Base-by-base conservation (phyloP, 2,113 vertebrate species). In the Actenoides hombroni region DNA sequence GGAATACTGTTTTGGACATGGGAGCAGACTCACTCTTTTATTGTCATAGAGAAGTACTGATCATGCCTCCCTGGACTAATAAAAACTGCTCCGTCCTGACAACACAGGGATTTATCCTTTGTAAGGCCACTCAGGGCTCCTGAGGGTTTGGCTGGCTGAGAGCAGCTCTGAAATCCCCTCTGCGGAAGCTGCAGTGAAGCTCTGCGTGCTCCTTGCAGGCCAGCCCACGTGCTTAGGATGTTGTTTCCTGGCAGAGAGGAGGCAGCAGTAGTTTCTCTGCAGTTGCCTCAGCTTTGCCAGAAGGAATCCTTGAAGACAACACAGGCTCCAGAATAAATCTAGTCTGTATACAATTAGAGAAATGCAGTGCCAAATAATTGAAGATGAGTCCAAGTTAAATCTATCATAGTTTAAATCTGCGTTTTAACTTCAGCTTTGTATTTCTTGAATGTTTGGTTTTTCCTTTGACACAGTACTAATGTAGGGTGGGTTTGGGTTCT, bases 21-120 rank as follows among this genome's bases (percentile, higher is more conserved):
- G 77, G 88, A 84, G 75, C 48, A 80, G 93, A 86, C 94, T 91
- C 94, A 73, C 88, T 90, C 92, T 94, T 83, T 31, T 75, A 78
- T 83, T 92, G 94, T 85, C 93, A 82, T 79, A 91, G 87, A 69
- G 70, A 76, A 95, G 84, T 44, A 28, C 83, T 69, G 83, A 86
- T 46, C 35, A n/a, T 17, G 16, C 77, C 49, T 95, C 77, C 84
- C 78, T 56, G 64, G 83, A 53, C 89, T 40, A 80, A 87, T 77
- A 91, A 87, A 68, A 85, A 76, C 70, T 16, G 28, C 74, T 94
- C 29, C 84, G 89, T 73, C 84, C 60, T 91, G 67, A 81, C 81
- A 60, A 86, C 86, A 79, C 65, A 75, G 69, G 86, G 60, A 13
- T 91, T 95, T 71, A 68, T 60, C 77, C 80, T 86, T 57, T 28